Base-by-base conservation (phyloP, 1,140 invertebrate species). In the Rhyacophila brunnea region DNA sequence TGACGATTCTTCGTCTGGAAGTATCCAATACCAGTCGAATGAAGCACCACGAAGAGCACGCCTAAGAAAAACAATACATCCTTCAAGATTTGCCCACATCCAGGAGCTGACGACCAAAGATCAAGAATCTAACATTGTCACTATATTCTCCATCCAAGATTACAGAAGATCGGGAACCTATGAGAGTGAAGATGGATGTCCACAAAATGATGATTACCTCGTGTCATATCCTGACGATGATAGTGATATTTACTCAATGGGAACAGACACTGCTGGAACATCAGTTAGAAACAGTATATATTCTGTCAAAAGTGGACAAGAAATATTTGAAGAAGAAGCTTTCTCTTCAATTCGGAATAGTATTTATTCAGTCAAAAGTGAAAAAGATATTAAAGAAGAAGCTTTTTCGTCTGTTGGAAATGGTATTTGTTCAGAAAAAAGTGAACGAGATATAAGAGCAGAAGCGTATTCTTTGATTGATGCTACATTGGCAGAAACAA, bases 211-310 rank as follows among this genome's bases (percentile, higher is more conserved):
- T 32, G 54, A 64, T 43, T 64, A 64, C 17, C 40, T 64, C 23
- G 62, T 64, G 5, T 58, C 62, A 1, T 64, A 47, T 20, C 62
- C 62, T 11, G 62, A 64, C 19, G 62, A 64, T 18, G 62, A 64
- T 40, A 64, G 62, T 40, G 62, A 58, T 35, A 17, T 58, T 14
- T 60, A 40, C 34, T 60, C 58, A 5, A 36, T 53, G 10, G 1
- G 13, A 3, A 40, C 13, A 0, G 53, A 56, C 42, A 32, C 38
- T n/a, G 59, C 47, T 20, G 51, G 35, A 28, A 34, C 53, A 0
- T 56, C 53, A n/a, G 44, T 58, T 14, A 46, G 48, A 15, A 59
- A 52, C 42, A 59, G 56, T 20, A 59, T 64, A 10, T 64, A 64
- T 28, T 64, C 61, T 1, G 61, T 64, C 2, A 64, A 56, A 20